A percentile compares a stretch with the other conserved stretches of the same genome.
Evolutionary conservation across 2,113 vertebrate species (phyloP).

Genomic region (Suricata suricatta): DNA sequence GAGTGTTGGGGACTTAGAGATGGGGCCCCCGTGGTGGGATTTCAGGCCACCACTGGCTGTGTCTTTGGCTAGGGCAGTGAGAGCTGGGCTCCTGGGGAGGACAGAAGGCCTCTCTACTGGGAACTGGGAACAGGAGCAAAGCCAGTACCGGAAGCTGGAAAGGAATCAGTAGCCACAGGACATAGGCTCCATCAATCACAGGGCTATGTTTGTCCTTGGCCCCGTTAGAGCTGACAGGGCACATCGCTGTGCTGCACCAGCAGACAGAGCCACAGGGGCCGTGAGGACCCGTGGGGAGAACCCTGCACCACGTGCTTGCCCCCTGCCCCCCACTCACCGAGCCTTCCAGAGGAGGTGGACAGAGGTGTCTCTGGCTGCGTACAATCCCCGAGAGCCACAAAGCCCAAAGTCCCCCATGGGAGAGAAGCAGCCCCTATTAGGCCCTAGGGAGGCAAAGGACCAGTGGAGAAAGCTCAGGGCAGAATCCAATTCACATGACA

Average conservation of each 20-base stretch:
- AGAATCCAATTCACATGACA: not conserved
- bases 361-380: not conserved
- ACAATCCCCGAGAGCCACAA: not conserved
- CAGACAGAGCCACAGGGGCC: not conserved
- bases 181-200: not conserved
- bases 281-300: not conserved
- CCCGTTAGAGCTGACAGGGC: not conserved
- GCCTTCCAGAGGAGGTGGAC: not conserved
- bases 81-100: not conserved
- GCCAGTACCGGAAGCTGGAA: not conserved
- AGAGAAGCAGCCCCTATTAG: not conserved
- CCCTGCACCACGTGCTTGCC: rapidly evolving
- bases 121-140: not conserved
- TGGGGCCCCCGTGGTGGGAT: not conserved
- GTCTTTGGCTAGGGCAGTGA: not conserved
- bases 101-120: not conserved
- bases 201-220: not conserved
- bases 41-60: not conserved
- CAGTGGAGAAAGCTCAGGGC: not conserved
- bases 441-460: not conserved
- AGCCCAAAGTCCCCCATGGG: not conserved
- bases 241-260: not conserved
- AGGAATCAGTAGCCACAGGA: not conserved
- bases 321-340: not conserved
- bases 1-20: not conserved